Conservation (phyloP, 1,140 invertebrate species). For the Monomorium pharaonis region DNA sequence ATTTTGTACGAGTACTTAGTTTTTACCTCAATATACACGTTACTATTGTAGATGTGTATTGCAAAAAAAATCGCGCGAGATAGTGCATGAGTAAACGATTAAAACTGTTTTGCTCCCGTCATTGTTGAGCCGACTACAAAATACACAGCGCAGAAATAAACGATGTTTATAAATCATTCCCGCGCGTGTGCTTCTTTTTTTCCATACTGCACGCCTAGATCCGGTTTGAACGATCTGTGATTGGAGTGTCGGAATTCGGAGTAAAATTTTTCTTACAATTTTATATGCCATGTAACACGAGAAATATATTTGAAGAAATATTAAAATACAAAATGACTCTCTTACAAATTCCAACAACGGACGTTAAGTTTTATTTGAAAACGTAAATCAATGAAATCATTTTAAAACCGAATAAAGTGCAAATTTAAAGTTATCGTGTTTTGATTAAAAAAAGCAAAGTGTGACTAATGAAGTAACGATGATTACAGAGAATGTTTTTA, state of each 20-base stretch:
- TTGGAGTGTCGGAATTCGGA: neutral
- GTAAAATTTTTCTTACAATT: neutral
- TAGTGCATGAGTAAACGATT: constrained; percentile 44
- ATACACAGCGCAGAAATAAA: constrained; percentile 63
- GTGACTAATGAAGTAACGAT: neutral
- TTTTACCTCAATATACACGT: constrained; percentile 64
- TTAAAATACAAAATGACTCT: neutral
- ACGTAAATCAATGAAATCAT: neutral
- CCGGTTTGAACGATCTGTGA: neutral
- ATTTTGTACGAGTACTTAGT: constrained; percentile 71
- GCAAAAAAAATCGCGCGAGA: constrained; percentile 29
- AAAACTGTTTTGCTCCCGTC: constrained; percentile 51
- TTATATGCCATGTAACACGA: neutral
- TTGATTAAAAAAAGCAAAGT: neutral
- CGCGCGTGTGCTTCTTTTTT: neutral
- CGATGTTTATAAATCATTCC: constrained; percentile 63
- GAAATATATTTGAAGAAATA: neutral
- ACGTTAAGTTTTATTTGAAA: neutral
- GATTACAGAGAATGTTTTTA: neutral
- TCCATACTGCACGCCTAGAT: neutral
- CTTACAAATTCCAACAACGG: neutral
- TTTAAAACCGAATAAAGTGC: neutral
- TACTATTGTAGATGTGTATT: constrained; percentile 18
- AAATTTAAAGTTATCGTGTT: neutral
- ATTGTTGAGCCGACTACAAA: constrained; percentile 48